These are phyloP conservation scores for Bovichtus variegatus DNA, from an alignment of 2,797 vertebrate genomes.

Conservation along the genomic window DNA sequence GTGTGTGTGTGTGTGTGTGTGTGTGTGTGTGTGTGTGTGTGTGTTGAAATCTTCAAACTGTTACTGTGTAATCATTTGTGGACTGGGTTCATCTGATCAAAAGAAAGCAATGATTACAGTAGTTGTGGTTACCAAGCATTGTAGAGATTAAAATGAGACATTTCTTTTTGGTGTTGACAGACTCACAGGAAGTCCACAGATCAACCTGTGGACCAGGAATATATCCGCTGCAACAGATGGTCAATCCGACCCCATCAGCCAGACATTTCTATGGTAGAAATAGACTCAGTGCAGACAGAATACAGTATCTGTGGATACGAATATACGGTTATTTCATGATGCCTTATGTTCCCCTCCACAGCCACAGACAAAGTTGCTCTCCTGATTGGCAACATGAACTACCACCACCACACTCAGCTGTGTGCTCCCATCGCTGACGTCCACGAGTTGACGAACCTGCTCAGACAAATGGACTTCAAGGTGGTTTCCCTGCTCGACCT, in stretches of 20 bases:
- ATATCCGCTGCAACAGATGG: constrained; percentile 25
- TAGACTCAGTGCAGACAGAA: neutral
- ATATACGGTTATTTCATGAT: neutral
- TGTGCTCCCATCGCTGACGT: constrained; percentile 89
- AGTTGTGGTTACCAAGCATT: neutral
- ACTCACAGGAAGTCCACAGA: constrained; percentile 33
- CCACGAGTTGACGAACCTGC: constrained; percentile 86
- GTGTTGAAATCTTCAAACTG: neutral
- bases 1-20: neutral
- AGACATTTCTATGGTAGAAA: constrained; percentile 63
- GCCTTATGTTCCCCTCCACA: constrained; percentile 46
- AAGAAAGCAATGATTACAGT: neutral
- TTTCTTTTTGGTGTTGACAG: constrained; percentile 25
- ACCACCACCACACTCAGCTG: constrained; percentile 86
- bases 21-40: neutral
- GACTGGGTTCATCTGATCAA: neutral
- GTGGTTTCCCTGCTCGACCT: constrained; percentile 92
- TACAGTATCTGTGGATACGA: neutral
- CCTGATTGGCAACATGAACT: constrained; percentile 92
- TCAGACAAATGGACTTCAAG: constrained; percentile 91
- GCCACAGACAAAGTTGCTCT: constrained; percentile 94
- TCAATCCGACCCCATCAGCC: neutral
- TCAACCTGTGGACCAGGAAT: neutral
- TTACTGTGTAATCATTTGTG: neutral
- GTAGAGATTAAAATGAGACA: neutral